Conservation (phyloP, 2,888 invertebrate genomes). For the Agrochola lota region DNA sequence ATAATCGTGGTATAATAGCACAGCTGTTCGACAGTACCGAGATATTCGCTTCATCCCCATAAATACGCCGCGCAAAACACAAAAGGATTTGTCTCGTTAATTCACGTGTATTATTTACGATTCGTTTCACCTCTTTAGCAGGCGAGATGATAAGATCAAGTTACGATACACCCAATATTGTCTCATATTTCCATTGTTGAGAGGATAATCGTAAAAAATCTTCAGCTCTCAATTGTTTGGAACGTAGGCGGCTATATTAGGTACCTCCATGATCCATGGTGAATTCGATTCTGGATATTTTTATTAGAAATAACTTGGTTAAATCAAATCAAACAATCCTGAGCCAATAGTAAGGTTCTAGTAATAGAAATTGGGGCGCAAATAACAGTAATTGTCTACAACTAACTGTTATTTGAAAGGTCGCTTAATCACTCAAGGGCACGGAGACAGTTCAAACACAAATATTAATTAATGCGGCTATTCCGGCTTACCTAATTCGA, state of each 20-base stretch:
- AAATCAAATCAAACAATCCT: constrained; percentile 71
- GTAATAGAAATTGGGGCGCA: constrained; percentile 77
- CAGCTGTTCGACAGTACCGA: constrained; percentile 74
- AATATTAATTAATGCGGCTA: constrained; percentile 89
- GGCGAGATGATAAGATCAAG: constrained; percentile 83
- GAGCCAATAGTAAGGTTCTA: constrained; percentile 69
- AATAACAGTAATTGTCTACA: constrained; percentile 84
- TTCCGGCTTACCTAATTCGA: constrained; percentile 87
- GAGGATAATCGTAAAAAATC: constrained; percentile 77
- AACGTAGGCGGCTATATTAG: constrained; percentile 44
- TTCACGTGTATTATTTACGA: constrained; percentile 87
- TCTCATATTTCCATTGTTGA: constrained; percentile 86
- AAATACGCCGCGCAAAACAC: constrained; percentile 71
- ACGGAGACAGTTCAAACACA: constrained; percentile 88
- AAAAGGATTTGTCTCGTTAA: constrained; percentile 86
- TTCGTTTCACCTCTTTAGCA: constrained; percentile 86
- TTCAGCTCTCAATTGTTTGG: constrained; percentile 61
- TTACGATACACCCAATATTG: constrained; percentile 86
- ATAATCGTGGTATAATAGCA: constrained; percentile 74
- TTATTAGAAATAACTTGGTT: constrained; percentile 38
- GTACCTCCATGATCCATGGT: constrained; percentile 25
- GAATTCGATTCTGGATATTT: constrained; percentile 29
- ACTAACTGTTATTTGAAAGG: constrained; percentile 86
- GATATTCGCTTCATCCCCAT: constrained; percentile 68
- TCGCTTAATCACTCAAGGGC: constrained; percentile 88